Evolutionary conservation across 2,888 invertebrate species (phyloP), one percentile per base, ranked within the genome.

Genomic region (Drosophila stalkeri): DNA sequence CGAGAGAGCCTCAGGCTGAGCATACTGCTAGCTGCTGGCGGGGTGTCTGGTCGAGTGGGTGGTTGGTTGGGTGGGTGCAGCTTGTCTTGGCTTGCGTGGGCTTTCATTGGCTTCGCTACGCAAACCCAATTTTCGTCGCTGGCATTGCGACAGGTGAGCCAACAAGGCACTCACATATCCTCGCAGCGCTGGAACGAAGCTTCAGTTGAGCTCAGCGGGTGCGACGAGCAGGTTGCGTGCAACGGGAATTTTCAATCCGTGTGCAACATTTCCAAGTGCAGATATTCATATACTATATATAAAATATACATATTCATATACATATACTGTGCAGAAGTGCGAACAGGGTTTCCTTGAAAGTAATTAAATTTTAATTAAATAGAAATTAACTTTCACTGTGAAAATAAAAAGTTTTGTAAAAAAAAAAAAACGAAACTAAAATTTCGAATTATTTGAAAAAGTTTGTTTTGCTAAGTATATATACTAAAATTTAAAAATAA

Each of bases 111-210:
- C 81, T 82, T 86, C 77, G 74, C 82, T 2, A 86, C 89, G 84
- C 82, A 86, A 87, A 80, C 72, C 78, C 81, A 87, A 86, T 86
- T 87, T 81, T 82, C 31, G 16, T 52, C 43, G 49, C 57, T 57
- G 75, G 70, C 80, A 87, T 86, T 91, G 87, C 85, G 90, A 90
- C 92, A 92, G 92, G 92, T 92, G 87, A 83, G 80, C 77, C 75
- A 84, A 83, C 76, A 83, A 86, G 76, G 73, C 65, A 72, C 52
- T 41, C 47, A 49, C 52, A 35, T 31, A 55, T 56, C 67, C 55
- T 71, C 59, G 62, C 62, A 31, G 49, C 60, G 49, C 12, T 8
- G 35, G 27, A 27, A 39, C 67, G 49, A 46, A 20, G 16, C 52
- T 75, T 86, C 86, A 91, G 91, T 91, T 81, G 73, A 78, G 81